phyloP scores from a whole-genome alignment of 2,113 vertebrate species.

The Amblyopsis rosae region DNA sequence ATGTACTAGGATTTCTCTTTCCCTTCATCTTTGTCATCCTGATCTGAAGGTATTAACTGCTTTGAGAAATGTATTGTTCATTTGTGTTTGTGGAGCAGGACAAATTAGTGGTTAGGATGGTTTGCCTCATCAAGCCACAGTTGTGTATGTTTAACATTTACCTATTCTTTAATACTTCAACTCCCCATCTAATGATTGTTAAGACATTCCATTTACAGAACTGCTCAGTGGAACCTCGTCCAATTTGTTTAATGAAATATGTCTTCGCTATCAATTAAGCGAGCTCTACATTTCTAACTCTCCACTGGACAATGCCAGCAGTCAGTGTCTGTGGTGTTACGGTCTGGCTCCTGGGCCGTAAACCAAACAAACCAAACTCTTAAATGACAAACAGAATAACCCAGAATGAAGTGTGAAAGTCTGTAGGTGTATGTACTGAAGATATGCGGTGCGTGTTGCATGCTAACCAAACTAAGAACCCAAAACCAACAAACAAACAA shows the following conservation, averaged over 20 bases:
- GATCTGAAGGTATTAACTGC: background rate
- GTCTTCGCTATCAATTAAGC: constrained; percentile 2
- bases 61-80: constrained; percentile 16
- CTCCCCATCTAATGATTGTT: constrained; percentile 17
- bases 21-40: constrained; percentile 24
- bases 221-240: constrained; percentile 8
- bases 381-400: too few relatives aligned
- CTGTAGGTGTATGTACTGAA: too few relatives aligned
- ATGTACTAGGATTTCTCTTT: constrained; percentile 6
- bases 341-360: too few relatives aligned
- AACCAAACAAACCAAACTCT: too few relatives aligned
- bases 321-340: too few relatives aligned
- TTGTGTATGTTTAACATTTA: constrained; percentile 20
- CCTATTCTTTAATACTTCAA: background rate
- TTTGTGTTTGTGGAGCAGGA: constrained; percentile 16
- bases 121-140: constrained; percentile 7
- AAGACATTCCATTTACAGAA: constrained; percentile 18
- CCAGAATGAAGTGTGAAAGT: too few relatives aligned
- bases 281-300: constrained; percentile 7
- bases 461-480: too few relatives aligned
- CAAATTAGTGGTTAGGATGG: too few relatives aligned
- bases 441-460: too few relatives aligned
- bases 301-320: background rate
- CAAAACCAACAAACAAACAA: too few relatives aligned
- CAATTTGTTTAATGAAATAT: constrained; percentile 20